Base-by-base conservation (phyloP, 2,888 invertebrate species). In the Malacosoma neustria region DNA sequence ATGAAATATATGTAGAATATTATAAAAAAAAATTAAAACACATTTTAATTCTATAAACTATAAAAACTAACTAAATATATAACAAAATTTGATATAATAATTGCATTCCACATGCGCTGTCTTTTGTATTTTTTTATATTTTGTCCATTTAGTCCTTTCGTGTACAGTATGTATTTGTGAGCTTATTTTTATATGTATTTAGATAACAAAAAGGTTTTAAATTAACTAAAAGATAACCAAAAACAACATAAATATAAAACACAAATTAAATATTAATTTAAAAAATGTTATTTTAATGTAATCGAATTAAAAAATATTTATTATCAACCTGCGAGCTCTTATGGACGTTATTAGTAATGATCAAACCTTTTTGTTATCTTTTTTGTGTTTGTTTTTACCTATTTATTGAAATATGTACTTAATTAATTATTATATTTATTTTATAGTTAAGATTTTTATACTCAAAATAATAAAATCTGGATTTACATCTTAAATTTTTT, bases 371-470 rank as follows among this genome's bases (percentile, higher is more conserved):
- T 59, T 56, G 46, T 35, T 54, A 54, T 68, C 51, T 52, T 52
- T 51, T 51, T 58, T 59, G 61, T 61, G 59, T 48, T 49, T 60
- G 51, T 59, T 59, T 50, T 60, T 57, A 48, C 58, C 53, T 59
- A 57, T 49, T 64, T 62, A 54, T 56, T 61, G 51, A 42, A 43
- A 40, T 36, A 35, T 44, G 31, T 35, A 46, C 46, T 46, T 48
- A 43, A 39, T 46, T 46, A 45, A 46, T 37, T 34, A 33, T 31
- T 42, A 41, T 42, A 39, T 37, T 40, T 43, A 41, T 41, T 38
- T 13, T 9, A 13, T 35, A 41, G 38, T 38, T 36, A 37, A 45
- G 44, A 37, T 43, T 45, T 43, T 36, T 41, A 30, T 45, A 30
- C 46, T 43, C 41, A 46, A 46, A 48, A n/a, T n/a, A n/a, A n/a